A percentile compares a stretch with the other conserved stretches of the same genome.
Evolutionary conservation across 2,113 vertebrate species (phyloP).

Genomic region (Micromys minutus): DNA sequence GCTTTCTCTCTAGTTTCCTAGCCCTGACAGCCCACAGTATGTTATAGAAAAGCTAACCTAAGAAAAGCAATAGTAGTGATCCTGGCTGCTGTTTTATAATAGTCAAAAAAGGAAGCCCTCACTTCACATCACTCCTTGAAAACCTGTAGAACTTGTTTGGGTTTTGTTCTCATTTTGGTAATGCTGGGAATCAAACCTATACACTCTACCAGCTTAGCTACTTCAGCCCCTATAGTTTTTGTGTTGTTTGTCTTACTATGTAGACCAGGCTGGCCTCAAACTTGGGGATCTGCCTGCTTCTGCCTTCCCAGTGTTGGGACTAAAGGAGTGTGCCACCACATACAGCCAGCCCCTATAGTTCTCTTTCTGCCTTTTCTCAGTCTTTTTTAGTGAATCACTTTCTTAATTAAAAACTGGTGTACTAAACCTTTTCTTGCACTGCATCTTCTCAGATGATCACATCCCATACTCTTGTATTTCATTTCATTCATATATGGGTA

Average conservation of each 20-base stretch:
- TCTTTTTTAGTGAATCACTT: conserved; percentile 24
- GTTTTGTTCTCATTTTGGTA: background rate
- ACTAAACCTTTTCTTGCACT: background rate
- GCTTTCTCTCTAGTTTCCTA: conserved; percentile 44
- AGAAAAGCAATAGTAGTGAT: background rate
- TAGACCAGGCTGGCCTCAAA: background rate
- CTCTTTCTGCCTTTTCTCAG: conserved; percentile 23
- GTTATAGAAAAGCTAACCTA: conserved; percentile 36
- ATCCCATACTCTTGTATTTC: conserved; percentile 39
- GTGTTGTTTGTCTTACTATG: background rate
- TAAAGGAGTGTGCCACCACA: background rate
- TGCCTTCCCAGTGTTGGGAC: background rate
- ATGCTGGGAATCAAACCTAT: background rate
- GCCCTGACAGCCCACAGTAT: background rate
- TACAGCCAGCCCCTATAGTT: background rate
- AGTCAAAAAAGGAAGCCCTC: conserved; percentile 19
- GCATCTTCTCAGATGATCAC: background rate
- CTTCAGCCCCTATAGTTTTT: background rate
- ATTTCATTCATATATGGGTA: conserved; percentile 17
- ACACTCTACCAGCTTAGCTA: background rate
- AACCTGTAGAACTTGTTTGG: background rate
- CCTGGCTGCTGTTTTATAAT: conserved; percentile 39
- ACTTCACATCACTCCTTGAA: conserved; percentile 30
- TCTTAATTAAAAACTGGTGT: conserved; percentile 50
- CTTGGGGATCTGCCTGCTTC: background rate